A percentile compares a stretch with the other conserved stretches of the same genome.
These are phyloP conservation scores for Tenrec ecaudatus DNA, from an alignment of 2,113 vertebrate species.

Conservation along the genomic window DNA sequence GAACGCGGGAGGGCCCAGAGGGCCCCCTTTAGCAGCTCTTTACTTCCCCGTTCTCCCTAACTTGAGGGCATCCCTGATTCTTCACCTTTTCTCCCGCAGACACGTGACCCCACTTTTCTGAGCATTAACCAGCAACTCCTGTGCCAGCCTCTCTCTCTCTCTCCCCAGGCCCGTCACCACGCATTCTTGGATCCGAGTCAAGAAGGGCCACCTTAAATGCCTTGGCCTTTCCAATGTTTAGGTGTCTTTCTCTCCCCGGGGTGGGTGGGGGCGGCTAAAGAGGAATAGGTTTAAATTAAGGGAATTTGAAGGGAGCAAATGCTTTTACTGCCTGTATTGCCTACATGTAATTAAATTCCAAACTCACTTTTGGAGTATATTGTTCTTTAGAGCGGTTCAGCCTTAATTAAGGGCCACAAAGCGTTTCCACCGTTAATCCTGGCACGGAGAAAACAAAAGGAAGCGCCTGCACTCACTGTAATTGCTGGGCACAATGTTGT, in stretches of 20 bases:
- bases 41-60: not conserved
- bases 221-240: slow-evolving; percentile 7
- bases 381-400: slow-evolving; percentile 60
- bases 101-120: not conserved
- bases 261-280: not conserved
- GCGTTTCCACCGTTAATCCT: slow-evolving; percentile 60
- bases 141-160: not conserved
- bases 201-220: slow-evolving; percentile 24
- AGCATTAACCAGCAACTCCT: not conserved
- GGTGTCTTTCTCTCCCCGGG: not conserved
- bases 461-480: slow-evolving; percentile 32
- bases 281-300: not conserved
- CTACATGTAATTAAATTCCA: slow-evolving; percentile 23
- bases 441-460: slow-evolving; percentile 62
- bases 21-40: not conserved
- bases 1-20: slow-evolving; percentile 3
- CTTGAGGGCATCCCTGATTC: not conserved
- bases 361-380: slow-evolving; percentile 63
- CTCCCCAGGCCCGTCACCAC: not conserved
- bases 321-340: not conserved
- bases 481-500: slow-evolving; percentile 29
- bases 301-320: slow-evolving; percentile 5
- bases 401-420: slow-evolving; percentile 71
- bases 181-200: not conserved
- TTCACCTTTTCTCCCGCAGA: not conserved